A percentile compares a stretch with the other conserved stretches of the same genome.
phyloP scores from a whole-genome alignment of 2,113 vertebrate species.

The human region DNA sequence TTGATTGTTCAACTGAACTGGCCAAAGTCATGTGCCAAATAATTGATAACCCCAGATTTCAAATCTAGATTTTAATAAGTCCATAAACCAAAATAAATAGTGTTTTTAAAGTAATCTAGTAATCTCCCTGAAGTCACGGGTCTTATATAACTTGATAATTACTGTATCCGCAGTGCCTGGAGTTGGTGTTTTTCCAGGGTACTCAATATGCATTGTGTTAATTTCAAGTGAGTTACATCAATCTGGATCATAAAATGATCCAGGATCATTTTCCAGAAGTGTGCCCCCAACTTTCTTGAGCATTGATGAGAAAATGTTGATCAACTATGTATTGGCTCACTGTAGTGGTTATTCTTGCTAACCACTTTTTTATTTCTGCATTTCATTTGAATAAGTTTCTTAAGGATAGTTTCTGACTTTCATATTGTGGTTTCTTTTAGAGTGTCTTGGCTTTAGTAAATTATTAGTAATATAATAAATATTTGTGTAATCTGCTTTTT shows the following conservation, averaged over 20 bases:
- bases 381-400: neutral
- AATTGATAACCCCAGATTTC: neutral
- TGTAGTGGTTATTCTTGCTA: neutral
- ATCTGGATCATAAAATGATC: neutral
- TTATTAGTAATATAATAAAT: neutral
- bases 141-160: neutral
- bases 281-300: neutral
- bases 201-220: neutral
- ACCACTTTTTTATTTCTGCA: neutral
- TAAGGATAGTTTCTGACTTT: neutral
- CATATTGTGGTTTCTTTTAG: neutral
- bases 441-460: neutral
- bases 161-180: neutral
- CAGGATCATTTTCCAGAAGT: neutral
- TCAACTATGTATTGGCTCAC: neutral
- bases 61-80: neutral
- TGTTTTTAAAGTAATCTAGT: neutral
- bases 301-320: neutral
- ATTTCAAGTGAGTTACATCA: neutral
- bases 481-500: neutral
- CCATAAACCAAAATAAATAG: neutral
- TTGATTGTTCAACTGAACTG: neutral
- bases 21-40: neutral
- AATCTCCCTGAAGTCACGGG: neutral
- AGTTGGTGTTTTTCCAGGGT: neutral